Percentiles rank a stretch among this genome's conserved stretches.
These are phyloP conservation scores for Hyla sarda DNA, from an alignment of 2,113 vertebrate species.

Conservation along the genomic window DNA sequence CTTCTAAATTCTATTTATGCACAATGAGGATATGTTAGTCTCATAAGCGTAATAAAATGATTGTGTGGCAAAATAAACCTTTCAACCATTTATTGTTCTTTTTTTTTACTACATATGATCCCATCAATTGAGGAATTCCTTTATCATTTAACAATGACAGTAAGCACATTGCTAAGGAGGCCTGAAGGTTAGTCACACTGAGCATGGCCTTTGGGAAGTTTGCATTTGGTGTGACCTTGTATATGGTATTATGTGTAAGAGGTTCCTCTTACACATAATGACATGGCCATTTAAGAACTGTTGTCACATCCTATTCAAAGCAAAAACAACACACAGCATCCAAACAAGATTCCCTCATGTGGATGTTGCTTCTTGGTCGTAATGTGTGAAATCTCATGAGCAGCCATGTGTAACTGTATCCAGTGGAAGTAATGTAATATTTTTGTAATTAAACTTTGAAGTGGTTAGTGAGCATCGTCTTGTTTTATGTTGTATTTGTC, in stretches of 20 bases:
- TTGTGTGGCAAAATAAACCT: too few species aligned
- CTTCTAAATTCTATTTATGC: too few species aligned
- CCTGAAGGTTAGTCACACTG: slow-evolving; percentile 30
- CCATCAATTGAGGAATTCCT: neutral
- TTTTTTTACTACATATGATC: too few species aligned
- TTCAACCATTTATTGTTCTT: too few species aligned
- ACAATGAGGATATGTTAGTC: too few species aligned
- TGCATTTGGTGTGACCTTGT: slow-evolving; percentile 35
- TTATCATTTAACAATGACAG: slow-evolving; percentile 6
- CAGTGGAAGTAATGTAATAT: slow-evolving; percentile 34
- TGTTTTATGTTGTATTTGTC: slow-evolving; percentile 27
- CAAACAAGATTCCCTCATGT: slow-evolving; percentile 18
- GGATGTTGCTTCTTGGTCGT: slow-evolving; percentile 21
- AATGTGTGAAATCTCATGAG: slow-evolving; percentile 46
- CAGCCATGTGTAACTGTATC: slow-evolving; percentile 53
- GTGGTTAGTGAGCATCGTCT: neutral
- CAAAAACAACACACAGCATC: slow-evolving; percentile 28
- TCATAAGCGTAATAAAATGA: too few species aligned
- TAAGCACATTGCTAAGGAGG: slow-evolving; percentile 20
- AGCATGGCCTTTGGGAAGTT: slow-evolving; percentile 28
- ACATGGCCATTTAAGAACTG: neutral
- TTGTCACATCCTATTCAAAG: slow-evolving; percentile 36
- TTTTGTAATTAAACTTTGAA: slow-evolving; percentile 53
- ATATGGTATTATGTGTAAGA: too few species aligned
- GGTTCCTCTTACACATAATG: slow-evolving; percentile 40